Base-by-base conservation (phyloP, 2,113 vertebrate genomes). In the Boulengerochromis microlepis region DNA sequence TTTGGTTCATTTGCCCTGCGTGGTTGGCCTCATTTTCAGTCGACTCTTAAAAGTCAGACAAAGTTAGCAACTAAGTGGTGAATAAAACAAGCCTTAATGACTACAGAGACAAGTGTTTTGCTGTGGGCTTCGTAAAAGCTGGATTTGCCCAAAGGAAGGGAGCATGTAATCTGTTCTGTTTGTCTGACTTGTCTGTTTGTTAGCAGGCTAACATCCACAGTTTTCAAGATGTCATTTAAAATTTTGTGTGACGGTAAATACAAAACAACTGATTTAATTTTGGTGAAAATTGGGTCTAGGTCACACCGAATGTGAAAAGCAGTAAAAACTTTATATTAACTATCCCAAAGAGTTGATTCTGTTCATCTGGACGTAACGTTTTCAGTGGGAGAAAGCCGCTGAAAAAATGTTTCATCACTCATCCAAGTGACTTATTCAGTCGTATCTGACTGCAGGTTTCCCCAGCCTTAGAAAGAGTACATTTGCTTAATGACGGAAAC, bases 321-420 rank as follows among this genome's bases (percentile, higher is more conserved):
- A 57, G 24, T 57, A 26, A 57, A 57, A 57, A 57, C 24, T 3
- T 26, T 57, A 57, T 57, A 26, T 57, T 26, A 57, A 57, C 12
- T 29, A 57, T 57, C 56, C 7, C 24, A 57, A 57, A 29, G 24
- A 57, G 24, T 29, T 57, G 12, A 57, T 57, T 57, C 56, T 57
- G 12, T 26, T 57, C 24, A 57, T 57, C 54, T 57, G 24, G 24
- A 57, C 7, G 7, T 57, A 57, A 26, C 0, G 0, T 57, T 57
- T 57, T 57, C 54, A 57, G 54, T 26, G 24, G 24, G 24, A 57
- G 54, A 57, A 57, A 57, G 24, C 7, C 4, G 0, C 56, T 8
- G 13, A 57, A 29, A 29, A 59, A 16, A 29, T 29, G 56, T 59
- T 59, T 29, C 24, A 16, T 9, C 56, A 59, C 56, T 59, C 56